A percentile compares a stretch with the other conserved stretches of the same genome.
Evolutionary conservation across 2,888 invertebrate species (phyloP).

Genomic region (Drosophila heteroneura): DNA sequence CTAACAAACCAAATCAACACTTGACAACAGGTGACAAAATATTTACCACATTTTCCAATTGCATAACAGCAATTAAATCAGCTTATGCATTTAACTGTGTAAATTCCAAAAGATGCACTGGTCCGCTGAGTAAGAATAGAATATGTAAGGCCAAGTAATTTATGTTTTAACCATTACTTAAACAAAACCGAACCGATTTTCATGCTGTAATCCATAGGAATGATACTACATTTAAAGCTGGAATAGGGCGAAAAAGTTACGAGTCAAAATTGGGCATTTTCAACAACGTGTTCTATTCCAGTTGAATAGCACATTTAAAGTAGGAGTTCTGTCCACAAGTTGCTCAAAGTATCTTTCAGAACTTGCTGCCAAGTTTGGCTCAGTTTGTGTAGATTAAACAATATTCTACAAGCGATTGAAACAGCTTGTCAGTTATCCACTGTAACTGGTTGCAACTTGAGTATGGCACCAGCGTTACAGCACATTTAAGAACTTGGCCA

Average conservation of each 20-base stretch:
- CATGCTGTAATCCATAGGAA: background rate
- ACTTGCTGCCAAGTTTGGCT: background rate
- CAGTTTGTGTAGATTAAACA: background rate
- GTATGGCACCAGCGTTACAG: conserved; percentile 10
- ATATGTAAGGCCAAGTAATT: background rate
- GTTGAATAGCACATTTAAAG: background rate
- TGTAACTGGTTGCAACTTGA: conserved; percentile 22
- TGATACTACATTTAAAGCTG: background rate
- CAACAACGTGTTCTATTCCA: background rate
- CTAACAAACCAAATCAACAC: conserved; percentile 9
- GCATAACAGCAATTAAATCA: conserved; percentile 60
- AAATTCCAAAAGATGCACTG: conserved; percentile 8
- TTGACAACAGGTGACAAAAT: conserved; percentile 61
- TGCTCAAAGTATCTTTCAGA: conserved; percentile 3
- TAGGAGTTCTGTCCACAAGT: background rate
- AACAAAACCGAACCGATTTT: background rate
- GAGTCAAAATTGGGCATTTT: background rate
- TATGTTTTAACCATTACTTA: background rate
- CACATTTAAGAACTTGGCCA: conserved; percentile 33
- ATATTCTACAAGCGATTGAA: background rate
- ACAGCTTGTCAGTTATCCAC: conserved; percentile 7
- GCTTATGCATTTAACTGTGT: conserved; percentile 49
- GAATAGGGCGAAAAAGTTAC: background rate
- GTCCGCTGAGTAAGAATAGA: background rate
- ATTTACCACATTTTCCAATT: conserved; percentile 50